Evolutionary conservation across 1,140 invertebrate genomes (phyloP), one percentile per base, ranked within the genome.

Genomic region (Drosophila littoralis): DNA sequence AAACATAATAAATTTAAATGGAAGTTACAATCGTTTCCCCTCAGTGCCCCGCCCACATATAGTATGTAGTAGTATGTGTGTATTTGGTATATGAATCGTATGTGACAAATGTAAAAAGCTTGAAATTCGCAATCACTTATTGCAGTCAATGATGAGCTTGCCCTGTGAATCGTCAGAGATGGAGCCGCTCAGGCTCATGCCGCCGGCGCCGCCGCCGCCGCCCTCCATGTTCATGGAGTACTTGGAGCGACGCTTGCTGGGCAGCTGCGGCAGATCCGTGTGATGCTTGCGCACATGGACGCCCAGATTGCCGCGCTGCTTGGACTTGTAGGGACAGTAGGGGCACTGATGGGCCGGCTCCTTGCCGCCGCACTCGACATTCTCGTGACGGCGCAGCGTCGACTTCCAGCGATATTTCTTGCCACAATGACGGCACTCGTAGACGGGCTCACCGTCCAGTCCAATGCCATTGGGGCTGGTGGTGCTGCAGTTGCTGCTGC

Each of bases 311-410:
- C 96, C 96, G 17, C 96, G 94, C 81, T 97, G 96, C 82, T 96
- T 96, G 28, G 96, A 96, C 73, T 94, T 95, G 92, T 97, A 97
- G 0, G 95, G 94, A 90, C 97, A 97, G 77, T 96, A 94, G 6
- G 96, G 96, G 75, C 97, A 97, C 70, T 96, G 95, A 92, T 97
- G 97, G 7, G 95, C 94, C 1, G 96, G 96, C 68, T 96, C 95
- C 91, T 97, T 97, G 59, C 96, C 96, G 10, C 96, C 96, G 90
- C 97, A 97, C 91, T 97, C 96, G 60, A 97, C 96, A 91, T 95
- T 96, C 91, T 97, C 96, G 92, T 97, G 97, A 8, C 96, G 94
- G 3, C 96, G 94, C 93, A 97, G 94, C 17, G 96, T 96, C 22
- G 96, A 96, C 91, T 96, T 96, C 96, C 96, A 97, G 76, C 96